Conservation (phyloP, 2,797 vertebrate genomes). For the Erithacus rubecula region DNA sequence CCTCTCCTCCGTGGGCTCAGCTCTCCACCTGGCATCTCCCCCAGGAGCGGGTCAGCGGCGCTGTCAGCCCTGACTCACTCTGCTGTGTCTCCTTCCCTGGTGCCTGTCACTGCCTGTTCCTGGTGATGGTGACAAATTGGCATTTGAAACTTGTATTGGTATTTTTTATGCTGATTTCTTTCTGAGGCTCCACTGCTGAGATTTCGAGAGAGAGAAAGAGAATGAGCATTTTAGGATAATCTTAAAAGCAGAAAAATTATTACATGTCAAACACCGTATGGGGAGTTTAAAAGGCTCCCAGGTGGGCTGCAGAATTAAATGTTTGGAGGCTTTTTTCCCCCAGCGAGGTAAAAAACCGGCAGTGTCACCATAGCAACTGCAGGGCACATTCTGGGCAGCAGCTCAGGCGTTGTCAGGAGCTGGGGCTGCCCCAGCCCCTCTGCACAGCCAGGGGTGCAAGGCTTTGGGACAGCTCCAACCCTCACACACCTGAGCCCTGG, state of each 20-base stretch:
- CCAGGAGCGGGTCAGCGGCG: accelerated
- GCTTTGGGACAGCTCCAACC: not conserved
- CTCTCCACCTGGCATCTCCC: not conserved
- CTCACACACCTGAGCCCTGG: not conserved
- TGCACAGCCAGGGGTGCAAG: not conserved
- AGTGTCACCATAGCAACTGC: constrained; percentile 72
- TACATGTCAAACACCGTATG: constrained; percentile 70
- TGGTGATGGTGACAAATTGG: not conserved
- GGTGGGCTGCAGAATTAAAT: constrained; percentile 75
- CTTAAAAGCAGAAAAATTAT: constrained; percentile 73
- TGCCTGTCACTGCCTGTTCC: not conserved
- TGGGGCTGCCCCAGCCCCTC: not conserved
- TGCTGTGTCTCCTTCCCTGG: not conserved
- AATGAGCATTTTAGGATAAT: constrained; percentile 71
- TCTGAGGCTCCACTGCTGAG: constrained; percentile 27
- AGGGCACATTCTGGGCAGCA: constrained; percentile 46
- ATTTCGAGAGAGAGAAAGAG: constrained; percentile 40
- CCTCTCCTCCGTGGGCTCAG: not conserved
- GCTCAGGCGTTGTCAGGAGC: not conserved
- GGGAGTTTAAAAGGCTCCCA: constrained; percentile 76
- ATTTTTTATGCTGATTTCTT: constrained; percentile 50
- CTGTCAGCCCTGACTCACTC: not conserved
- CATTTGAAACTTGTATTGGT: constrained; percentile 25
- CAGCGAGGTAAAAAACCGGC: constrained; percentile 29
- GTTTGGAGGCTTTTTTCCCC: constrained; percentile 65